These are phyloP conservation scores for Galerucella nymphaeae DNA, from an alignment of 2,888 invertebrate genomes.

Conservation along the genomic window DNA sequence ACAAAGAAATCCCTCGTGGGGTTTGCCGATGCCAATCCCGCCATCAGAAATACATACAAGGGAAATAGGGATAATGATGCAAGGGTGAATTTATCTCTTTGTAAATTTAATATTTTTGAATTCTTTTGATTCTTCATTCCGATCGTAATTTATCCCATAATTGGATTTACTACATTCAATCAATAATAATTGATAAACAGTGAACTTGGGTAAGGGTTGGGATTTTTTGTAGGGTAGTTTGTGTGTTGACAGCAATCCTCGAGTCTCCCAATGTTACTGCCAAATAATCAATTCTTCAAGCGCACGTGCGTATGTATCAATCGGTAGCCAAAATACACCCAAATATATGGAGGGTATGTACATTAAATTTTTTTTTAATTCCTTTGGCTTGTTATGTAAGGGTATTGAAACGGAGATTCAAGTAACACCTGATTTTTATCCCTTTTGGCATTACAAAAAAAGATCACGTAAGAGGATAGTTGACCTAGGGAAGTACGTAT, in stretches of 20 bases:
- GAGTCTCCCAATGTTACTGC: background rate
- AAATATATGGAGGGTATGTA: too few species aligned
- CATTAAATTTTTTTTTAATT: too few species aligned
- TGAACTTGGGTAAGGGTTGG: slow-evolving; percentile 21
- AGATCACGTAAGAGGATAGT: too few species aligned
- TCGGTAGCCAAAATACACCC: too few species aligned
- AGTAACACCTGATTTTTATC: too few species aligned
- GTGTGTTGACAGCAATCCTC: background rate
- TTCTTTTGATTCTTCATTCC: slow-evolving; percentile 30
- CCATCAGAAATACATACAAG: slow-evolving; percentile 36
- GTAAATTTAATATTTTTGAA: slow-evolving; percentile 31
- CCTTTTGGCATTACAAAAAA: too few species aligned
- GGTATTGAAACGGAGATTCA: too few species aligned
- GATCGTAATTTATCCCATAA: slow-evolving; percentile 34
- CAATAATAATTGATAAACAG: slow-evolving; percentile 34
- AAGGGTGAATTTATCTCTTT: slow-evolving; percentile 26
- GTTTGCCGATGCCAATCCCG: slow-evolving; percentile 26
- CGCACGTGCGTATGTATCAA: background rate
- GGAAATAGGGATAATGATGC: slow-evolving; percentile 36
- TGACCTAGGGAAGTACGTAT: too few species aligned
- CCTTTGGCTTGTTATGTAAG: too few species aligned
- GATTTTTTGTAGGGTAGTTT: slow-evolving; percentile 23
- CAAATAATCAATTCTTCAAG: background rate
- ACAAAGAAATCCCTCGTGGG: slow-evolving; percentile 53
- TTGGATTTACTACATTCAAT: slow-evolving; percentile 32